Base-by-base conservation (phyloP, 1,140 invertebrate species). In the Heterodera schachtii region DNA sequence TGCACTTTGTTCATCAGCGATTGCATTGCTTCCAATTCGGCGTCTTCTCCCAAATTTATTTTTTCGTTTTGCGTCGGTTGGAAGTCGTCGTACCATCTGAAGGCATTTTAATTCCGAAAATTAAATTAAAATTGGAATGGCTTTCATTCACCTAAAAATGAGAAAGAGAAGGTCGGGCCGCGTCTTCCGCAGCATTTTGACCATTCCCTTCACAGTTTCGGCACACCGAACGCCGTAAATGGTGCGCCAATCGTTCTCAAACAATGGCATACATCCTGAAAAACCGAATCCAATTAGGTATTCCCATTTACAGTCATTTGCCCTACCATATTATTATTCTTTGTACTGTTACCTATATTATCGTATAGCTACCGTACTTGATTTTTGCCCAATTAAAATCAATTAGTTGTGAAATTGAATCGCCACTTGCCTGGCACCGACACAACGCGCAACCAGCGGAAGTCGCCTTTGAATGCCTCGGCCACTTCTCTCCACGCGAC, bases 201-300 rank as follows among this genome's bases (percentile, higher is more conserved):
- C 1, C 69, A 71, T 21, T n/a, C 41, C 31, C 7, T 46, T 9
- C 69, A 71, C 69, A 19, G 44, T 16, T 11, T 46, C 31, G 31
- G 69, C n/a, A 46, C 69, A 71, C 6, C 9, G 69, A 43, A 71
- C 3, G n/a, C 69, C 69, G 69, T 71, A 71, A 46, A 71, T 43
- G 31, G 69, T 71, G 69, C 44, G 69, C 69, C 31, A 41, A 46
- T 71, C 69, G 31, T 71, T 46, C 69, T 43, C 69, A 46, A 71
- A 71, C 69, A 71, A 46, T 19, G 69, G 69, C 69, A 71, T 71
- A 71, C 69, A 71, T 41, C 41, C 69, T 71, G 69, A 16, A n/a
- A 71, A 71, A 71, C 21, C 31, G 43, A 46, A 3, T 71, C 13
- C 69, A 43, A 43, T n/a, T 7, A 31, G 6, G 31, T 31, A 31